Base-by-base conservation (phyloP, 2,797 vertebrate genomes). In the Coregonus ussuriensis region DNA sequence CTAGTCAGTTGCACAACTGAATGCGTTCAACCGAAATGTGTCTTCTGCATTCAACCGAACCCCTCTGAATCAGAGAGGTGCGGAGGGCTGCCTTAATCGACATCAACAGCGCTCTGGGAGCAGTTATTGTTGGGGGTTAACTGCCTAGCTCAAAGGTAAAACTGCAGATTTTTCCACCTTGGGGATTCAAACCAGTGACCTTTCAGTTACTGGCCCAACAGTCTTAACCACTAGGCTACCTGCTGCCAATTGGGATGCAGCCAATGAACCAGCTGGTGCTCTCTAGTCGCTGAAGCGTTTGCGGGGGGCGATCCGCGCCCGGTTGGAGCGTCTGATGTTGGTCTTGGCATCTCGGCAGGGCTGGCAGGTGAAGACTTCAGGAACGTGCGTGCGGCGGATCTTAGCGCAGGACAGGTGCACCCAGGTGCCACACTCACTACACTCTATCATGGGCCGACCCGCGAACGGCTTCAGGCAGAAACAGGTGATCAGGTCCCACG, bases 401-500 rank as follows among this genome's bases (percentile, higher is more conserved):
- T 89, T 88, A 54, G 88, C 88, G 0, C 88, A 89, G 67, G 86
- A 89, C 6, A 89, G 85, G 74, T 89, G 88, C n/a, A 89, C 83
- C 88, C 88, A 89, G 25, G 85, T 82, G 68, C 82, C 85, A 35
- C 88, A 89, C 59, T 88, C 86, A 0, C 77, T 81, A 62, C 88
- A 89, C 74, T 89, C 86, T 15, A 89, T 89, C 88, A 89, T 89
- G 63, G 88, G 88, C 6, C 88, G 83, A n/a, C 88, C 88, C 0
- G 88, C 88, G n/a, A 89, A 89, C 1, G 88, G 88, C 77, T 89
- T 89, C 71, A 88, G 79, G 9, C 88, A 89, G 65, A 85, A 89
- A 74, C 88, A 89, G 0, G 88, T 89, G 74, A 89, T 89, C 82
- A 89, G 77, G 71, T 89, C 86, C 88, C 88, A 89, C n/a, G 88